Evolutionary conservation across 1,140 invertebrate species (phyloP).

Genomic region (Gerris buenoi): DNA sequence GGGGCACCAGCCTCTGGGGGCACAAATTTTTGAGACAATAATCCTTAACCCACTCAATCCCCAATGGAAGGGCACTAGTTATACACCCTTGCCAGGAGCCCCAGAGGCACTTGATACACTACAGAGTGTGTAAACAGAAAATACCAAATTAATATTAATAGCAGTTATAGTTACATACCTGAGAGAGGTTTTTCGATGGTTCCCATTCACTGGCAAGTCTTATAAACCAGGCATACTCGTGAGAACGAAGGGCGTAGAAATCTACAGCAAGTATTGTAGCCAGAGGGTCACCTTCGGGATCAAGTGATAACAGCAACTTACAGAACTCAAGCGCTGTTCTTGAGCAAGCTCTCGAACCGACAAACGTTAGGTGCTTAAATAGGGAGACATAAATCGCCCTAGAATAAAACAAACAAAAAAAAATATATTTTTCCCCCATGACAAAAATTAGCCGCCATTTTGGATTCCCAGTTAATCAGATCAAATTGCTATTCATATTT

Average conservation of each 20-base stretch:
- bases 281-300: slow-evolving; percentile 71
- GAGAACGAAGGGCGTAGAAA: slow-evolving; percentile 67
- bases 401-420: slow-evolving; percentile 23
- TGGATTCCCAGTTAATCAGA: no score
- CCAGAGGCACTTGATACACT: no score
- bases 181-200: slow-evolving; percentile 47
- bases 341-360: slow-evolving; percentile 65
- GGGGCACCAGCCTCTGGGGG: no score
- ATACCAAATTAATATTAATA: not conserved
- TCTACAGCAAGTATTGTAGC: slow-evolving; percentile 68
- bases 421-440: not conserved
- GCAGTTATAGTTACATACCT: slow-evolving; percentile 15
- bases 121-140: no score
- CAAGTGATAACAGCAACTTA: slow-evolving; percentile 59
- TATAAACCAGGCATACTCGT: slow-evolving; percentile 69
- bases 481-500: no score
- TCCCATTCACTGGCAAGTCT: slow-evolving; percentile 54
- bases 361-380: slow-evolving; percentile 68
- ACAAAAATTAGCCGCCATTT: no score
- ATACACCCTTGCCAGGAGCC: no score
- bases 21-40: no score
- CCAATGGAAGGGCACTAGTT: no score
- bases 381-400: slow-evolving; percentile 67
- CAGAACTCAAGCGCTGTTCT: slow-evolving; percentile 65
- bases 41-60: no score